phyloP scores from a whole-genome alignment of 2,113 vertebrate species.

The Alosa alosa region DNA sequence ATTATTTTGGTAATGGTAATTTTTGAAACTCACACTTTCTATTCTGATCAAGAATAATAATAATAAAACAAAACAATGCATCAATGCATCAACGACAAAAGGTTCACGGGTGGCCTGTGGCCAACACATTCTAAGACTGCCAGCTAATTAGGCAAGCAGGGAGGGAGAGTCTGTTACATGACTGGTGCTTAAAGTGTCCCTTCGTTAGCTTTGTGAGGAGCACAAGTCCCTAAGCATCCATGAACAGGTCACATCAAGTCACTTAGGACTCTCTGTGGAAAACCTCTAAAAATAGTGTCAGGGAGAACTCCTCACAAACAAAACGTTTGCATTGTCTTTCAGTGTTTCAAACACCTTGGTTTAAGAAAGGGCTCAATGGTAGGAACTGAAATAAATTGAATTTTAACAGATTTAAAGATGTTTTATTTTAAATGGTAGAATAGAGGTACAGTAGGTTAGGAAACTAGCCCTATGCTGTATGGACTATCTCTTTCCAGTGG shows the following conservation, averaged over 20 bases:
- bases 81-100: background rate
- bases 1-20: background rate
- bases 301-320: background rate
- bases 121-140: background rate
- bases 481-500: no score
- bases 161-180: conserved; percentile 38
- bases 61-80: background rate
- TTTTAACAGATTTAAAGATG: background rate
- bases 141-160: background rate
- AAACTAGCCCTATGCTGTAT: no score
- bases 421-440: background rate
- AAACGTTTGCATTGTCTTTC: background rate
- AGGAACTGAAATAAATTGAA: background rate
- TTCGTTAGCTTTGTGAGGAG: background rate
- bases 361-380: background rate
- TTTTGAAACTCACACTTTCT: background rate
- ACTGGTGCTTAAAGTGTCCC: conserved; percentile 35
- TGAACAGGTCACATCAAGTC: background rate
- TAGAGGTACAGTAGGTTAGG: no score
- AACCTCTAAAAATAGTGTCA: conserved; percentile 11
- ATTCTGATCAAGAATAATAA: background rate
- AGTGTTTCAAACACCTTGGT: background rate
- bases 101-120: background rate
- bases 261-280: conserved; percentile 7
- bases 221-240: background rate